phyloP scores from a whole-genome alignment of 2,888 invertebrate species.

The Limnephilus auricula region DNA sequence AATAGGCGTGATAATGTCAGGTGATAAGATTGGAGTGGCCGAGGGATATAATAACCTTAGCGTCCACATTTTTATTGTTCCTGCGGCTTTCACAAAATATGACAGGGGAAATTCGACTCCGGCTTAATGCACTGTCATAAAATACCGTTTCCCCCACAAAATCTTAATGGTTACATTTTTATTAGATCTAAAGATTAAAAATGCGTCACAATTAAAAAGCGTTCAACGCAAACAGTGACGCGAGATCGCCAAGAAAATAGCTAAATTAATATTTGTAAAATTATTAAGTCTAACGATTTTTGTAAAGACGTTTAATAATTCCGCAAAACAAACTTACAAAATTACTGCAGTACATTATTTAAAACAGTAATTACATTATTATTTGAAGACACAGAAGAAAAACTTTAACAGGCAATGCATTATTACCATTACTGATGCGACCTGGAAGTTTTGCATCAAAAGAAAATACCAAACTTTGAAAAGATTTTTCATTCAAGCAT shows the following conservation, averaged over 20 bases:
- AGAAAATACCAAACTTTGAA: not conserved
- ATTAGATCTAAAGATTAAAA: conserved; percentile 41
- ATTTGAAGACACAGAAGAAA: not conserved
- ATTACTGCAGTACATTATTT: not conserved
- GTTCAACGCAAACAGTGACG: not conserved
- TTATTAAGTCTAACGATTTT: not conserved
- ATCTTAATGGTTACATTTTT: conserved; percentile 47
- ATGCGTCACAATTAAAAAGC: conserved; percentile 25
- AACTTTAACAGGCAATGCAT: not conserved
- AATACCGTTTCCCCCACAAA: conserved; percentile 25
- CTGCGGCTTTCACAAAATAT: conserved; percentile 47
- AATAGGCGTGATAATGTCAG: conserved; percentile 72
- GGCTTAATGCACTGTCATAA: conserved; percentile 51
- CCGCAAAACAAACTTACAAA: not conserved
- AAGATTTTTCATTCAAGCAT: not conserved
- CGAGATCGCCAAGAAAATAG: not conserved
- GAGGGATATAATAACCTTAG: conserved; percentile 57
- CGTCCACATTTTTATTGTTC: conserved; percentile 55
- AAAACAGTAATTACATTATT: not conserved
- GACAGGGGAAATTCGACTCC: conserved; percentile 44
- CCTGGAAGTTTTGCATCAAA: not conserved
- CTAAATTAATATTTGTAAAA: not conserved
- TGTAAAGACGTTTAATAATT: not conserved
- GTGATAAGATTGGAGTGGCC: conserved; percentile 65
- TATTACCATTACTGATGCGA: not conserved